Conservation (phyloP, 1,140 invertebrate species). For the Zaprionus camerounensis region DNA sequence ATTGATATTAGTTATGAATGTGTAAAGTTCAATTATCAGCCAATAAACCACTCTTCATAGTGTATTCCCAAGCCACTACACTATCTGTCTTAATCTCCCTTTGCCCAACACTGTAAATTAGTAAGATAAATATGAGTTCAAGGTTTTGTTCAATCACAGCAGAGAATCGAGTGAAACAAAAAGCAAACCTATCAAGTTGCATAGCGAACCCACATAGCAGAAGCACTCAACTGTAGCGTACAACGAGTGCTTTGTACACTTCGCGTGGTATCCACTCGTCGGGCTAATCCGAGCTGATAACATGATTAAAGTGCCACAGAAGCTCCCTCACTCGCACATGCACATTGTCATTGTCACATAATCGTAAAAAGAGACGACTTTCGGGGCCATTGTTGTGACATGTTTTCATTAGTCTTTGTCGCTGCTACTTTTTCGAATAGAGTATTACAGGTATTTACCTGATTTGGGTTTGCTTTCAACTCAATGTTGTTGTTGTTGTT, state of each 20-base stretch:
- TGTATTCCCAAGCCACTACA: not conserved
- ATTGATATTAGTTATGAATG: no score
- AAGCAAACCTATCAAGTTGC: not conserved
- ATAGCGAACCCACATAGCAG: not conserved
- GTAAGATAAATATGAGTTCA: constrained; percentile 3
- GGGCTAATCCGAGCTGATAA: constrained; percentile 24
- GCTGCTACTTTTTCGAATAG: not conserved
- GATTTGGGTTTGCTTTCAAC: constrained; percentile 36
- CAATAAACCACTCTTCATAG: not conserved
- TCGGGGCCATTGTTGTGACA: constrained; percentile 42
- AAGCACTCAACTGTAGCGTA: not conserved
- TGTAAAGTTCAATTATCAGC: no score
- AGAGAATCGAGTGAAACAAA: not conserved
- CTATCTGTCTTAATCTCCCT: not conserved
- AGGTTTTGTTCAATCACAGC: constrained; percentile 1
- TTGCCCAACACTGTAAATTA: not conserved
- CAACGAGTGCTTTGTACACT: not conserved
- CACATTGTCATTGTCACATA: constrained; percentile 23
- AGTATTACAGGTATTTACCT: constrained; percentile 25
- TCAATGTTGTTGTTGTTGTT: constrained; percentile 18
- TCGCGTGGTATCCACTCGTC: constrained; percentile 2
- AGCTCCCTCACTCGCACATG: constrained; percentile 14
- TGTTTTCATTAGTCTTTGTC: constrained; percentile 11
- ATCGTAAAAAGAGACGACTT: constrained; percentile 30
- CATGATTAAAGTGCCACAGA: constrained; percentile 18